Conservation (phyloP, 2,113 vertebrate species). For the Apteryx mantelli region DNA sequence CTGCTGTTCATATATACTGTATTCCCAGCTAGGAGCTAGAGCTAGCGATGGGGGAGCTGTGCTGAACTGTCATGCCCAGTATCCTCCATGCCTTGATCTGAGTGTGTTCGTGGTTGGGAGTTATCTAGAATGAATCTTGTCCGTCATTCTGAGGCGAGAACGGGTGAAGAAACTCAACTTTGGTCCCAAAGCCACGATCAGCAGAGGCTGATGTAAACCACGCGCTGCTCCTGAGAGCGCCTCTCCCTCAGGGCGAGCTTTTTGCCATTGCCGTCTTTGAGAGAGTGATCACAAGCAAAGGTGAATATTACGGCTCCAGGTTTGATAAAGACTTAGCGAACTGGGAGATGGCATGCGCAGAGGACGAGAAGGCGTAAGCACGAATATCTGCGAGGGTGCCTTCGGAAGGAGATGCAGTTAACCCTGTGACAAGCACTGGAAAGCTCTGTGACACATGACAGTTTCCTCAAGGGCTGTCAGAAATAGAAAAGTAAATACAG, state of each 20-base stretch:
- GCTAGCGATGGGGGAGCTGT: not conserved
- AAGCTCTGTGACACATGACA: not conserved
- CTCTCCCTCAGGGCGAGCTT: not conserved
- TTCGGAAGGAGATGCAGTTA: not conserved
- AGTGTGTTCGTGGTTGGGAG: not conserved
- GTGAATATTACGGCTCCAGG: not conserved
- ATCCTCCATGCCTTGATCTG: not conserved
- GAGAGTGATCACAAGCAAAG: not conserved
- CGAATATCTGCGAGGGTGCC: not conserved
- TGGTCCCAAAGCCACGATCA: not conserved
- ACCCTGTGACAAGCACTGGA: not conserved
- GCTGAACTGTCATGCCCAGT: not conserved
- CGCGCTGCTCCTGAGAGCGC: fast-evolving
- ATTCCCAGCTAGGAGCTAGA: not conserved
- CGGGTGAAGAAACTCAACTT: not conserved
- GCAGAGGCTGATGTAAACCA: not conserved
- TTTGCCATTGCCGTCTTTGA: not conserved
- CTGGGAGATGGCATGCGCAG: not conserved
- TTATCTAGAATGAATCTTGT: not conserved
- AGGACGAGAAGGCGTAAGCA: not conserved
- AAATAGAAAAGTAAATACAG: not conserved
- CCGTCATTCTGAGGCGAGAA: not conserved
- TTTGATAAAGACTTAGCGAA: not conserved
- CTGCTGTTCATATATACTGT: not conserved
- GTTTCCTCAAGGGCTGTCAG: not conserved